These are phyloP conservation scores for Darevskia nairensis DNA, from an alignment of 2,797 vertebrate genomes.

Conservation along the genomic window DNA sequence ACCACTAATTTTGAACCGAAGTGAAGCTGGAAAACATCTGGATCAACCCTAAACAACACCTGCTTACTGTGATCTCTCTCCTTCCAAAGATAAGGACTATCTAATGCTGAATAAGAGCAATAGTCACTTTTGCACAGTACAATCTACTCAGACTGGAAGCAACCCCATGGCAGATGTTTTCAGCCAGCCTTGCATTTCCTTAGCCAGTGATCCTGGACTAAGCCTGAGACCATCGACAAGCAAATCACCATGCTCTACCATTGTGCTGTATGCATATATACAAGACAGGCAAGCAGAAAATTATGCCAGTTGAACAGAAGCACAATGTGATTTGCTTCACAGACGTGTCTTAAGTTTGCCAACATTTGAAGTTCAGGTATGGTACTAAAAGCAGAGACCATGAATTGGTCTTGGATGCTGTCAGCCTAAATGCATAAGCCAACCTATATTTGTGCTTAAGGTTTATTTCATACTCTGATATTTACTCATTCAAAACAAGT, in stretches of 20 bases:
- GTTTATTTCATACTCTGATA: slow-evolving; percentile 23
- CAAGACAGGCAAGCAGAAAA: neutral
- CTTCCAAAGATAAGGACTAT: neutral
- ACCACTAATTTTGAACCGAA: neutral
- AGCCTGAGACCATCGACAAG: neutral
- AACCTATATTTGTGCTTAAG: slow-evolving; percentile 51
- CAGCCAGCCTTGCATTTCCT: neutral
- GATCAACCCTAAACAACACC: neutral
- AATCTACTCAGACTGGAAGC: neutral
- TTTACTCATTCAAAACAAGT: slow-evolving; percentile 48
- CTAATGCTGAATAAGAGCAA: neutral
- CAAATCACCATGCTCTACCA: neutral
- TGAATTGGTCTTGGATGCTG: slow-evolving; percentile 23
- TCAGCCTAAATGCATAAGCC: slow-evolving; percentile 36
- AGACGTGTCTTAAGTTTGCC: neutral
- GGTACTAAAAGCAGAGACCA: slow-evolving; percentile 12
- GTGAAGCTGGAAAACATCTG: neutral
- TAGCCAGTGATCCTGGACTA: no score
- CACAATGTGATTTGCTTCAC: neutral
- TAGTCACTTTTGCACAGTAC: neutral
- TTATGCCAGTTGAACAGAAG: neutral
- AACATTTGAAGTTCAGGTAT: slow-evolving; percentile 22
- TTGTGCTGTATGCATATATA: neutral
- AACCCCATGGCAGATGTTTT: neutral
- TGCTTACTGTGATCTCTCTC: neutral